These are phyloP conservation scores for Capromys pilorides DNA, from an alignment of 2,797 vertebrate genomes.

Conservation along the genomic window DNA sequence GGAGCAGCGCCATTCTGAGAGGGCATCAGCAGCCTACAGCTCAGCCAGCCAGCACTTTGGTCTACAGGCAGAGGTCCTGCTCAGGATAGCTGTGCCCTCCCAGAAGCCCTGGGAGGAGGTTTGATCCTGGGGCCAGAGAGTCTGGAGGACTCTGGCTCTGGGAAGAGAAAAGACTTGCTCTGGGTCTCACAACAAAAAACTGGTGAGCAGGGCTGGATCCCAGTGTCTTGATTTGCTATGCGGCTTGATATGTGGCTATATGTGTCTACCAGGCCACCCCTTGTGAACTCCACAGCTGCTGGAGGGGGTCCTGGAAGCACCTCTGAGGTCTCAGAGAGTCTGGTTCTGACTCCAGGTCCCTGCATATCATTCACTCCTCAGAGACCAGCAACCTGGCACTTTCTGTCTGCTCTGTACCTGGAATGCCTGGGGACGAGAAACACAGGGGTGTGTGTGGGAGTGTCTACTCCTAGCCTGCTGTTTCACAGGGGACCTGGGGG, in stretches of 20 bases:
- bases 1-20: neutral
- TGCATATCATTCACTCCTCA: neutral
- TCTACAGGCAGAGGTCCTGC: neutral
- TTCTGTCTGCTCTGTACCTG: neutral
- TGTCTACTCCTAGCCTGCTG: conserved; percentile 16
- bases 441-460: neutral
- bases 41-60: neutral
- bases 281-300: neutral
- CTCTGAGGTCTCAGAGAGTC: neutral
- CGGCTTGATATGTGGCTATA: neutral
- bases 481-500: conserved; percentile 63
- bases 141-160: neutral
- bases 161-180: neutral
- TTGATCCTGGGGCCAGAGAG: neutral
- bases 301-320: neutral
- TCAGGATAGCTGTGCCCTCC: neutral
- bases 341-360: neutral
- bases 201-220: neutral
- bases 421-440: conserved; percentile 7
- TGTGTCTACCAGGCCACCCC: neutral
- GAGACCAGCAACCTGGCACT: neutral
- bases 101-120: neutral
- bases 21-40: neutral
- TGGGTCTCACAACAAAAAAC: neutral
- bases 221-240: neutral